Evolutionary conservation across 2,888 invertebrate genomes (phyloP).

Genomic region (Trissoscelio sp.): DNA sequence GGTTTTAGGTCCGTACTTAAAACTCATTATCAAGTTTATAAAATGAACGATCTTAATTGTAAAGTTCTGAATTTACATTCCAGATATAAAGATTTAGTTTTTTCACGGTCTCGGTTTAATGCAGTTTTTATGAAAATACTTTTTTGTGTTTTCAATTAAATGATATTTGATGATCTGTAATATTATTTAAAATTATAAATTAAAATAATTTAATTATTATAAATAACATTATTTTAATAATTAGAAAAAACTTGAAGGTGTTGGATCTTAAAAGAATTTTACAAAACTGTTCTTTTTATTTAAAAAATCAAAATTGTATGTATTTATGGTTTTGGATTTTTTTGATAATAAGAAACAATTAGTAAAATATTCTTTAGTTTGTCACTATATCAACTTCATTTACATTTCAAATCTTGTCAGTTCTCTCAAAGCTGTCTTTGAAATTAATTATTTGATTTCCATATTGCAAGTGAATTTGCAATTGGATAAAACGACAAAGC

Average conservation of each 20-base stretch:
- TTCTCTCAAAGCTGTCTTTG: background rate
- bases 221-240: too few species aligned
- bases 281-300: too few species aligned
- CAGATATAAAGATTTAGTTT: background rate
- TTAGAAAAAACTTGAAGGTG: too few species aligned
- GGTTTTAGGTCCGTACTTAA: constrained; percentile 2
- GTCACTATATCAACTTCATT: too few species aligned
- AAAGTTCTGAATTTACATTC: background rate
- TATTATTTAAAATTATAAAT: background rate
- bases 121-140: background rate
- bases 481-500: background rate
- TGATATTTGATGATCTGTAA: background rate
- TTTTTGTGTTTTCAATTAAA: background rate
- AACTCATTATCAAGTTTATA: background rate
- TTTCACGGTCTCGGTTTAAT: background rate
- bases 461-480: background rate
- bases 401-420: too few species aligned
- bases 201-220: background rate
- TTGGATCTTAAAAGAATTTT: too few species aligned
- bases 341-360: too few species aligned
- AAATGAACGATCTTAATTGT: constrained; percentile 2
- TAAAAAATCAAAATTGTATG: too few species aligned
- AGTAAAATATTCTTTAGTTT: too few species aligned
- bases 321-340: too few species aligned
- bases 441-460: constrained; percentile 1